These are phyloP conservation scores for Rhinolophus sinicus DNA, from an alignment of 2,113 vertebrate genomes.

Conservation along the genomic window DNA sequence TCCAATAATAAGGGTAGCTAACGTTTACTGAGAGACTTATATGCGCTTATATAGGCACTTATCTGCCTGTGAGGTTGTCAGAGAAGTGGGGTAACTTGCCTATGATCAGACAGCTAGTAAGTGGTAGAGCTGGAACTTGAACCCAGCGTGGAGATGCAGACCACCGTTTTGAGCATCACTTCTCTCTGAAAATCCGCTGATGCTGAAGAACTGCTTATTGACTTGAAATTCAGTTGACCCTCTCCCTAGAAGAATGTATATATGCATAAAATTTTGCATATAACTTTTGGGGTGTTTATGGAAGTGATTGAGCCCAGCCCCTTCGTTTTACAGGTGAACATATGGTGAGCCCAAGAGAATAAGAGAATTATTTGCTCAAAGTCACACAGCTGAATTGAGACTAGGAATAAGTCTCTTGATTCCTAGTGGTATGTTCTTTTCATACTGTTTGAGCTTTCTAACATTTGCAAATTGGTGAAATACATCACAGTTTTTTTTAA, in stretches of 20 bases:
- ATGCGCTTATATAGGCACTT: background rate
- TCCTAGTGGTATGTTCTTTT: slow-evolving; percentile 57
- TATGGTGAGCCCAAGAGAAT: slow-evolving; percentile 3
- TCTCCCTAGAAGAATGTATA: background rate
- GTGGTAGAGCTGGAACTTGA: background rate
- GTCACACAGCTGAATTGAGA: slow-evolving; percentile 54
- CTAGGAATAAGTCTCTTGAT: slow-evolving; percentile 51
- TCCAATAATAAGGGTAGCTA: background rate
- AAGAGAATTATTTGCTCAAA: slow-evolving; percentile 57
- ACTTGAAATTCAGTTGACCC: background rate
- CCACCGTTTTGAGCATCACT: background rate
- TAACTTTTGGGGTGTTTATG: slow-evolving; percentile 8
- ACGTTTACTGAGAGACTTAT: background rate
- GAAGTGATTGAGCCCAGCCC: background rate
- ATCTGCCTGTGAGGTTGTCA: background rate
- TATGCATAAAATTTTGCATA: slow-evolving; percentile 9
- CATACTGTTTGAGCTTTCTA: slow-evolving; percentile 30
- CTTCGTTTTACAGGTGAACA: slow-evolving; percentile 63
- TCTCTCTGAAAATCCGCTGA: background rate
- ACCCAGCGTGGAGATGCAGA: background rate
- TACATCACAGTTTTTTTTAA: background rate
- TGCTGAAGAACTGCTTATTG: background rate
- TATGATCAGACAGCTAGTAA: background rate
- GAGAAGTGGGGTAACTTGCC: background rate
- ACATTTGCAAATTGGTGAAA: slow-evolving; percentile 17